Conservation (phyloP, 2,113 vertebrate species). For the Mesoclemmys tuberculata region DNA sequence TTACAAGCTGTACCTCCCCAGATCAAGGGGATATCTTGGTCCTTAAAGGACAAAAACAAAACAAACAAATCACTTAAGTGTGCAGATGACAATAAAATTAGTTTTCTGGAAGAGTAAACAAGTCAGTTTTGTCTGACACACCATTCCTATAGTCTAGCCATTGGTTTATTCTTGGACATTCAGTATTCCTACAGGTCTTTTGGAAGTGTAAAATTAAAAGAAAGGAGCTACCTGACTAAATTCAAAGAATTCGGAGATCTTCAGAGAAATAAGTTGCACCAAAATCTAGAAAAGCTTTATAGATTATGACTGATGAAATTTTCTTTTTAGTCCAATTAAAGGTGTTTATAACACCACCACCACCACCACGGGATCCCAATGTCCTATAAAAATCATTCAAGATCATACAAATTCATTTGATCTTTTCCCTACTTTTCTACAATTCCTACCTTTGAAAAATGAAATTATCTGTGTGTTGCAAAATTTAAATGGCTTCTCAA, state of each 20-base stretch:
- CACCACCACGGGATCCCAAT: not conserved
- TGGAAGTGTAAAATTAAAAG: too few relatives aligned
- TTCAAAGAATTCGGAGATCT: not conserved
- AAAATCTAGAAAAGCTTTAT: not conserved
- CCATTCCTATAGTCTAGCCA: not conserved
- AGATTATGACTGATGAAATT: not conserved
- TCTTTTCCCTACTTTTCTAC: not conserved
- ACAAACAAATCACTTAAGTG: not conserved
- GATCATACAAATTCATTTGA: not conserved
- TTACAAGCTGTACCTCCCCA: not conserved
- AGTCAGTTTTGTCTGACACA: not conserved
- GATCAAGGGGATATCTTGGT: not conserved
- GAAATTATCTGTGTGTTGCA: not conserved
- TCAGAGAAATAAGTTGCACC: not conserved
- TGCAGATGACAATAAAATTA: not conserved
- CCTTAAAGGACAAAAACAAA: not conserved
- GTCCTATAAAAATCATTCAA: not conserved
- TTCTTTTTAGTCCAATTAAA: not conserved
- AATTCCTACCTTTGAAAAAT: not conserved
- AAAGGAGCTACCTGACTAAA: too few relatives aligned
- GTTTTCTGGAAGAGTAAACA: not conserved
- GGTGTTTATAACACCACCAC: not conserved
- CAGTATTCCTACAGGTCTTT: not conserved
- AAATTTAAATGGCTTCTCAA: not conserved
- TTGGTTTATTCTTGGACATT: not conserved